These are phyloP conservation scores for Toxotes jaculatrix DNA, from an alignment of 2,113 vertebrate genomes.

Conservation along the genomic window DNA sequence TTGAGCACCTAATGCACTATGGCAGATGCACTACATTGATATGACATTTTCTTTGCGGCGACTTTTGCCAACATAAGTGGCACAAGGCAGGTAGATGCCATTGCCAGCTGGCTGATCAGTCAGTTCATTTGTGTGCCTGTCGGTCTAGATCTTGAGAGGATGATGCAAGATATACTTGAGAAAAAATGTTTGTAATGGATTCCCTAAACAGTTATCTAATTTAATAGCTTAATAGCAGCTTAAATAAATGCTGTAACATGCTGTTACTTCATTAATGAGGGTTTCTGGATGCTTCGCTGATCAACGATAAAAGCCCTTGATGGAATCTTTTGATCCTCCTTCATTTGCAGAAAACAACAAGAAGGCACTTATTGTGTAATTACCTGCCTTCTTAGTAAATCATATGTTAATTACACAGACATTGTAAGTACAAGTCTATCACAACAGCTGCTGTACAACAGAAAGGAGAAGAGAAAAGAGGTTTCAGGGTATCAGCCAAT, in stretches of 20 bases:
- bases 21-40: neutral
- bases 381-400: conserved; percentile 53
- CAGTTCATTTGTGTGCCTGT: neutral
- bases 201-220: conserved; percentile 24
- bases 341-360: conserved; percentile 15
- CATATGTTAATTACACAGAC: conserved; percentile 36
- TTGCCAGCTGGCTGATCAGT: conserved; percentile 22
- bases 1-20: neutral
- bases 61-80: neutral
- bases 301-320: conserved; percentile 18
- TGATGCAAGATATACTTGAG: neutral
- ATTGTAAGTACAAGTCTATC: conserved; percentile 35
- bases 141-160: neutral
- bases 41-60: neutral
- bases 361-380: conserved; percentile 21
- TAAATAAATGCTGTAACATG: conserved; percentile 33
- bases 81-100: conserved; percentile 3
- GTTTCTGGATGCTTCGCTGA: conserved; percentile 16
- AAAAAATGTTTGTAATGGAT: conserved; percentile 33
- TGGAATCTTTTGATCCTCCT: conserved; percentile 23
- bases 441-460: conserved; percentile 20
- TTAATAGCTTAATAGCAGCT: conserved; percentile 15
- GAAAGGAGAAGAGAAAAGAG: neutral
- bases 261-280: neutral
- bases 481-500: conserved; percentile 29